Base-by-base conservation (phyloP, 2,797 vertebrate species). In the Urocyon cinereoargenteus region DNA sequence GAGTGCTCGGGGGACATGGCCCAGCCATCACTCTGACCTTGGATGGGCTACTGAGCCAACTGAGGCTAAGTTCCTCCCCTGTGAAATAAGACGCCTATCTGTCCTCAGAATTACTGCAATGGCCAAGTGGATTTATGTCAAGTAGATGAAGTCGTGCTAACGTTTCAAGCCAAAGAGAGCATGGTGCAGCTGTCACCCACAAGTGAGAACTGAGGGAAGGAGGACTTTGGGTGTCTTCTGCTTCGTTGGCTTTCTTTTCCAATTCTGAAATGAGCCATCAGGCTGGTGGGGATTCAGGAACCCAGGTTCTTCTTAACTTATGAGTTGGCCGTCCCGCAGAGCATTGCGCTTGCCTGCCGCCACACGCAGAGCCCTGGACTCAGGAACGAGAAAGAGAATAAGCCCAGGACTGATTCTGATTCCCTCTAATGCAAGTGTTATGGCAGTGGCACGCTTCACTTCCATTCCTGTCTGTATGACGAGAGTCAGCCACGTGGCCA, bases 401-500 rank as follows among this genome's bases (percentile, higher is more conserved):
- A 90, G 14, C 12, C 70, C 55, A 61, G 40, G 21, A 22, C 19
- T 53, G 70, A 87, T 49, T 81, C 22, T 53, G 70, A 87, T 49
- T 81, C 77, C 68, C 86, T 79, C 88, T 24, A 24, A 21, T 93
- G 22, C 40, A 64, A 64, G 34, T 36, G 34, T 70, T 10, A 31
- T 1, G 13, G 73, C 18, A 31, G 49, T n/a, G n/a, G 6, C 1
- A 8, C 0, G 0, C 10, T 21, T 83, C 49, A 36, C 40, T 86
- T 66, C 62, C 31, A 2, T 49, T 55, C 22, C 85, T 14, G 24
- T 55, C 55, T 22, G 14, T 36, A 0, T 6, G 40, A 26, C 19
- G 84, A 34, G 79, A 62, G 26, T 11, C 40, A 72, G 19, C 31
- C 22, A 22, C 13, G 6, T 19, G 36, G 26, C 75, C 11, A 26